These are phyloP conservation scores for Bunonema sp. DNA, from an alignment of 2,888 invertebrate genomes.

Conservation along the genomic window DNA sequence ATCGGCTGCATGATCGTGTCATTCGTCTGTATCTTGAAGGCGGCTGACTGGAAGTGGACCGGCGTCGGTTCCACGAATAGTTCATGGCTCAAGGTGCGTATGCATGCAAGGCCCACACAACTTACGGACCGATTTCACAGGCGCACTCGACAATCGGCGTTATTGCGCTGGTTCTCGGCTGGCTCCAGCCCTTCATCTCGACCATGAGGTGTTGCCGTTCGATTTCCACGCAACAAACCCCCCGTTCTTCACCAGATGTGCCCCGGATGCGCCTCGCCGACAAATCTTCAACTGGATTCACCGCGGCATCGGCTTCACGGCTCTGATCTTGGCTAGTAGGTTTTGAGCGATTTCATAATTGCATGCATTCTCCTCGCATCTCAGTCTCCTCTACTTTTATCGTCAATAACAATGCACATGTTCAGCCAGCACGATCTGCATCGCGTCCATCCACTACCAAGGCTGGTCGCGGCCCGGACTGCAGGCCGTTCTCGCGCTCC, in stretches of 20 bases:
- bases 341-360: not conserved
- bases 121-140: conserved; percentile 1
- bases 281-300: conserved; percentile 26
- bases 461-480: conserved; percentile 3
- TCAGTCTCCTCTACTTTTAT: not conserved
- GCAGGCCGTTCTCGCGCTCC: conserved; percentile 9
- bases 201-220: conserved; percentile 7
- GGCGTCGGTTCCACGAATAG: conserved; percentile 5
- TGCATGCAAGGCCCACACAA: not conserved
- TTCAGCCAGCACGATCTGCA: conserved; percentile 16
- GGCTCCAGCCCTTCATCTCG: conserved; percentile 22
- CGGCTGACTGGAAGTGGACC: conserved; percentile 18
- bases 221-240: not conserved
- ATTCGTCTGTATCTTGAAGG: conserved; percentile 14
- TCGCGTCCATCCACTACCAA: conserved; percentile 16
- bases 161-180: conserved; percentile 15
- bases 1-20: conserved; percentile 16
- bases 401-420: not conserved
- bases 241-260: conserved; percentile 8
- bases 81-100: not conserved
- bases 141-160: conserved; percentile 16
- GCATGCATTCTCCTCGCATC: not conserved
- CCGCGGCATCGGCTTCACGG: conserved; percentile 15
- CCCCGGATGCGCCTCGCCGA: conserved; percentile 15
- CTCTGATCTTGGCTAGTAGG: conserved; percentile 17